phyloP scores from a whole-genome alignment of 2,888 invertebrate genomes.

The Hyposoter didymator region DNA sequence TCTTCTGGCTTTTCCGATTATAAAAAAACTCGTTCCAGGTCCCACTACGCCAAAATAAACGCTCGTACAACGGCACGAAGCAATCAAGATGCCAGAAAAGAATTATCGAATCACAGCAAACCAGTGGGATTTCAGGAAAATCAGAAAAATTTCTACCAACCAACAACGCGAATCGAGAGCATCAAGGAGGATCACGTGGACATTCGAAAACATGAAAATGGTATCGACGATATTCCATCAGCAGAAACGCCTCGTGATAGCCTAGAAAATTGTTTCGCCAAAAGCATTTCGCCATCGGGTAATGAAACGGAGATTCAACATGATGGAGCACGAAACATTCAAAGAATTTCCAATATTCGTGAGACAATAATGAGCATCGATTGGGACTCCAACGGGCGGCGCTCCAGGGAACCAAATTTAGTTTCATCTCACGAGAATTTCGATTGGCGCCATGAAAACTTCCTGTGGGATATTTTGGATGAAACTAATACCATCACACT shows the following conservation, averaged over 20 bases:
- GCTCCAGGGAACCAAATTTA: background rate
- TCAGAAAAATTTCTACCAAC: background rate
- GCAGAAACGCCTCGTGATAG: background rate
- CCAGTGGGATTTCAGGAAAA: slow-evolving; percentile 22
- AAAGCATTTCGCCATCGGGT: slow-evolving; percentile 15
- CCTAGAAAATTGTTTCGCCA: slow-evolving; percentile 18
- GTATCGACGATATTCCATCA: slow-evolving; percentile 6
- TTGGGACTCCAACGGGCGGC: slow-evolving; percentile 44
- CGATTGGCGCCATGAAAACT: slow-evolving; percentile 23
- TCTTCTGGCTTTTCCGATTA: slow-evolving; percentile 48
- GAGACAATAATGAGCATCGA: slow-evolving; percentile 48
- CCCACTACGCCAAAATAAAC: background rate
- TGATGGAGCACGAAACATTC: background rate
- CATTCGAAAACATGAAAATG: slow-evolving; percentile 53
- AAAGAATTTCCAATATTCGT: slow-evolving; percentile 26
- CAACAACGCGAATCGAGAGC: slow-evolving; percentile 33
- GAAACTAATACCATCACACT: slow-evolving; percentile 65
- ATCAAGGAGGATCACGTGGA: slow-evolving; percentile 47
- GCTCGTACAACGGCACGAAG: background rate
- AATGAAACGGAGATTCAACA: background rate
- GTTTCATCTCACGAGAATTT: background rate
- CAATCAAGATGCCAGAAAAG: slow-evolving; percentile 8
- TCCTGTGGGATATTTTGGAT: slow-evolving; percentile 63
- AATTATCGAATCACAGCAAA: slow-evolving; percentile 51
- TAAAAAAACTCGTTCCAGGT: slow-evolving; percentile 37